Conservation (phyloP, 2,888 invertebrate genomes). For the Ochropleura plecta region DNA sequence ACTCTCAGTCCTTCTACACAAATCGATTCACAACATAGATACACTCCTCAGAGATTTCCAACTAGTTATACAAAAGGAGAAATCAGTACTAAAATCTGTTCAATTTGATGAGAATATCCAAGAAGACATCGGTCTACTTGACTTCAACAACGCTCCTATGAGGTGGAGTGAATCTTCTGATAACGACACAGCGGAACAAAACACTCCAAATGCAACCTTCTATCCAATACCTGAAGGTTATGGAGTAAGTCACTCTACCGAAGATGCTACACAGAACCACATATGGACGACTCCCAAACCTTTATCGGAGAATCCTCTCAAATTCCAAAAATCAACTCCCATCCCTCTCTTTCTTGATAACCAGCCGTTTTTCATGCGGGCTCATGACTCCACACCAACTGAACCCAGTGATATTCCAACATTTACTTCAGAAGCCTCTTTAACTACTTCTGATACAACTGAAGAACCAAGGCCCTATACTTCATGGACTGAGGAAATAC, state of each 20-base stretch:
- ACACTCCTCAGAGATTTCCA: slow-evolving; percentile 13
- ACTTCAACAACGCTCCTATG: background rate
- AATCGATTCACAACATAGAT: slow-evolving; percentile 19
- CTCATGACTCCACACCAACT: background rate
- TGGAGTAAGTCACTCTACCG: no score
- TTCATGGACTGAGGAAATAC: background rate
- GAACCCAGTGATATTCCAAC: no score
- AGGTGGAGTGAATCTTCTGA: background rate
- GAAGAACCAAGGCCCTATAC: background rate
- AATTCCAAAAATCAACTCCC: no score
- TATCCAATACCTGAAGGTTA: background rate
- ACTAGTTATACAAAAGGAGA: slow-evolving; percentile 10
- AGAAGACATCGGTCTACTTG: background rate
- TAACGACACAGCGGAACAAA: background rate
- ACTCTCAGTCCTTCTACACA: slow-evolving; percentile 5
- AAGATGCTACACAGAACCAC: no score
- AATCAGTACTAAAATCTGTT: background rate
- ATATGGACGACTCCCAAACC: background rate
- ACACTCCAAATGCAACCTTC: background rate
- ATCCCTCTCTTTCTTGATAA: no score
- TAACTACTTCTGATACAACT: no score
- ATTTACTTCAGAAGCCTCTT: background rate
- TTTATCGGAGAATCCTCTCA: background rate
- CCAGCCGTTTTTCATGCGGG: no score
- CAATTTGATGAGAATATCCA: background rate